These are phyloP conservation scores for Hemiprocne comata DNA, from an alignment of 2,113 vertebrate species.

Conservation along the genomic window DNA sequence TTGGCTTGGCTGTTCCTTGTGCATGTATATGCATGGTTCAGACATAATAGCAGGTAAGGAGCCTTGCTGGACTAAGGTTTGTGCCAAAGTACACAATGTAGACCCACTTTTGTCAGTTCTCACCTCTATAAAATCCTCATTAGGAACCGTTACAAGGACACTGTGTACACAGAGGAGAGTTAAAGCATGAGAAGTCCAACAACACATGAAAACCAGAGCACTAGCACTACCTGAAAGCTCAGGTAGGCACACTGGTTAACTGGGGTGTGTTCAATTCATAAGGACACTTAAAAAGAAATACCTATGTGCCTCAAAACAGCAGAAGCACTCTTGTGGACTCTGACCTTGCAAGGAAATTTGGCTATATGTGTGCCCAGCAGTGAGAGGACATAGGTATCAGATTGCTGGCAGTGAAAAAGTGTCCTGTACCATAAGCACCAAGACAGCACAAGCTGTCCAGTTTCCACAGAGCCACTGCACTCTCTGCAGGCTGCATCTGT, in stretches of 20 bases:
- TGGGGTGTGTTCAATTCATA: not conserved
- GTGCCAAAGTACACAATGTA: not conserved
- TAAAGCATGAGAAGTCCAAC: not conserved
- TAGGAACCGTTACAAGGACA: not conserved
- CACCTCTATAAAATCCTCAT: not conserved
- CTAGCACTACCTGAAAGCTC: not conserved
- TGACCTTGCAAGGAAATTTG: not conserved
- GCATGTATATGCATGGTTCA: accelerated
- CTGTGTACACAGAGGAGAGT: not conserved
- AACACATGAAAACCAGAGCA: not conserved
- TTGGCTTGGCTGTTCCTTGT: not conserved
- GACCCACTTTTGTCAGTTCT: not conserved
- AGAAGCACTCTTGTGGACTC: not conserved
- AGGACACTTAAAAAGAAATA: not conserved
- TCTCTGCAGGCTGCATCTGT: not conserved
- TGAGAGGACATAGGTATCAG: not conserved
- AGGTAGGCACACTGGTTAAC: not conserved
- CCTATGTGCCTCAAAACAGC: not conserved
- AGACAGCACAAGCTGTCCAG: not conserved
- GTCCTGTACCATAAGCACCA: not conserved
- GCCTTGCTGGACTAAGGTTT: not conserved
- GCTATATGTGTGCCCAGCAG: not conserved
- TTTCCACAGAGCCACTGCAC: not conserved
- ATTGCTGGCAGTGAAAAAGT: not conserved
- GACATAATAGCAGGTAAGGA: not conserved